phyloP scores from a whole-genome alignment of 2,113 vertebrate species.

The Erythrocercus mccallii region DNA sequence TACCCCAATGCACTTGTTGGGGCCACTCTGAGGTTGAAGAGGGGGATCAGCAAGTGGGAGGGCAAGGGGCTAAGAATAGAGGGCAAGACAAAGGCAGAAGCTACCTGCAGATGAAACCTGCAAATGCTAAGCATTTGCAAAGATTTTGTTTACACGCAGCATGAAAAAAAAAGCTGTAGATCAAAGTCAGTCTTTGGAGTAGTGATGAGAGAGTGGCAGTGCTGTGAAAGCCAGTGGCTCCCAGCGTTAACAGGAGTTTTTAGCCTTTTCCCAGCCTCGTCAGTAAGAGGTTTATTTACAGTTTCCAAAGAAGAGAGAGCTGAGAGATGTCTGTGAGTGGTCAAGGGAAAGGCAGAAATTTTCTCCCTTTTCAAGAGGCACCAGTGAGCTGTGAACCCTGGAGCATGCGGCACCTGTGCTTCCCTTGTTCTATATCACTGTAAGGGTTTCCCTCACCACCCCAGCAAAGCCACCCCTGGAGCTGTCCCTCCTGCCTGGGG shows the following conservation, averaged over 20 bases:
- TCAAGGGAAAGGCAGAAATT: not conserved
- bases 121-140: not conserved
- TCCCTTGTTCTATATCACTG: not conserved
- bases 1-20: fast-evolving
- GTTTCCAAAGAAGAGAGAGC: not conserved
- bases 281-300: not conserved
- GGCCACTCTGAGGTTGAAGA: fast-evolving
- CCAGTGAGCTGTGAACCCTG: not conserved
- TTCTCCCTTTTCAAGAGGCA: not conserved
- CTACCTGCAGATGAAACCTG: not conserved
- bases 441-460: not conserved
- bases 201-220: not conserved
- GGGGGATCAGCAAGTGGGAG: not conserved
- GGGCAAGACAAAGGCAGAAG: not conserved
- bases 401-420: not conserved
- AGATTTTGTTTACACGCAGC: not conserved
- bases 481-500: not conserved
- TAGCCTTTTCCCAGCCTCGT: not conserved
- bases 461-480: not conserved
- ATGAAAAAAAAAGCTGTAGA: not conserved
- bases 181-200: not conserved
- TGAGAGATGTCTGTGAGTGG: not conserved
- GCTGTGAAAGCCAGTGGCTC: not conserved
- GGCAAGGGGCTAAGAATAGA: not conserved
- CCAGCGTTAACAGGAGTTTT: not conserved